Evolutionary conservation across 2,113 vertebrate species (phyloP).

Genomic region (Choloepus hoffmanni): DNA sequence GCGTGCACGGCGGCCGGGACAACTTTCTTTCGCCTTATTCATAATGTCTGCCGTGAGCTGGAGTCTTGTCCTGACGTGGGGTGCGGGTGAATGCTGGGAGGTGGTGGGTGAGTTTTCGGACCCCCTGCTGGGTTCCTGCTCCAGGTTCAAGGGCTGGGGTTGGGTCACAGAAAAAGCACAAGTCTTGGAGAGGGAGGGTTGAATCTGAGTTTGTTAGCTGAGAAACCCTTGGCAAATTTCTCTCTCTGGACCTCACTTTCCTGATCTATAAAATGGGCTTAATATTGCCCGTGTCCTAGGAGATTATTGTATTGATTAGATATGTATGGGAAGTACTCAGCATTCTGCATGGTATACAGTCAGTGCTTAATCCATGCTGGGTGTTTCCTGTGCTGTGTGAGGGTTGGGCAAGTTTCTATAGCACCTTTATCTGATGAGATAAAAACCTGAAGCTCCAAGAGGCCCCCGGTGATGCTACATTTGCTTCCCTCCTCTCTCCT

Average conservation of each 20-base stretch:
- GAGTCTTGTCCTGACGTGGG: constrained; percentile 76
- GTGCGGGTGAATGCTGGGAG: neutral
- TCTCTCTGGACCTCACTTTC: neutral
- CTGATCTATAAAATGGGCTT: neutral
- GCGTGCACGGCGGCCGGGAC: constrained; percentile 83
- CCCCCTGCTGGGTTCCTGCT: neutral
- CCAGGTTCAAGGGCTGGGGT: neutral
- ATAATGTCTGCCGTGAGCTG: constrained; percentile 82
- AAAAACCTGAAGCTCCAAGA: rapidly evolving
- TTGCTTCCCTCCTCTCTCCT: neutral
- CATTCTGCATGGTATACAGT: rapidly evolving
- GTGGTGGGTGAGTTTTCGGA: neutral
- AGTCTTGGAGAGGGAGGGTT: too few relatives aligned
- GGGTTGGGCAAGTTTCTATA: rapidly evolving
- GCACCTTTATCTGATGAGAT: rapidly evolving
- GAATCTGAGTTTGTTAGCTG: neutral
- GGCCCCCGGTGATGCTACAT: rapidly evolving
- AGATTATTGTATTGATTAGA: neutral
- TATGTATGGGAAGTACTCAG: too few relatives aligned
- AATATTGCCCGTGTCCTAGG: neutral
- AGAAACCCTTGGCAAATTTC: rapidly evolving
- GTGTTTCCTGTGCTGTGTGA: neutral
- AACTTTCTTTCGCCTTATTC: constrained; percentile 82
- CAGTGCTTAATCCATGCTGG: rapidly evolving
- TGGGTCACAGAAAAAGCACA: neutral